Base-by-base conservation (phyloP, 1,140 invertebrate species). In the Pseudomyrmex sp. region DNA sequence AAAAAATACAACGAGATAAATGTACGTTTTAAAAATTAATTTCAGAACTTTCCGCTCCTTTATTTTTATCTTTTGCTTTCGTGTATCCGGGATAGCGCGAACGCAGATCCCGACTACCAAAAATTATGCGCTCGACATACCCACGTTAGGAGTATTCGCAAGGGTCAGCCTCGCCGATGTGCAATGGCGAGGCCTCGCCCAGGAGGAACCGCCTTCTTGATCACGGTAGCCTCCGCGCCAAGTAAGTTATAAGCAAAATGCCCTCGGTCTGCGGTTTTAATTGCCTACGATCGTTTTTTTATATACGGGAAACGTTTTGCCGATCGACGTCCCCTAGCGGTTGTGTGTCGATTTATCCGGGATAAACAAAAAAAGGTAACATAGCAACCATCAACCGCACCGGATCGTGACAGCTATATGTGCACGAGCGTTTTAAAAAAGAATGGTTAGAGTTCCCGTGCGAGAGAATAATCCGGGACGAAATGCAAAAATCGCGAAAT, bases 191-290 rank as follows among this genome's bases (percentile, higher is more conserved):
- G 93, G 95, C 95, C 96, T 96, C 95, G 89, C 94, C 95, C 95
- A 95, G 95, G 95, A 95, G 95, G 94, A 95, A 95, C 95, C 95
- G 93, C 95, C 96, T 96, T 95, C 89, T 4, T 95, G 96, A 96
- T 96, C 95, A 95, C 92, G 95, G 94, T 95, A 90, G 93, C 94
- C 95, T 95, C 95, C 95, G 93, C 94, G 95, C 95, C 95, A 95
- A 95, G 95, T 95, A 95, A 95, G 95, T 95, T 93, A 93, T 93
- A 87, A 35, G 62, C 52, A 66, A 54, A 54, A 26, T 52, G 3
- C 20, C 48, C 8, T n/a, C 35, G 1, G 15, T n/a, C 8, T 44
- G 48, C 13, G 10, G 10, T 20, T 75, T 86, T 93, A 77, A 91
- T 91, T 65, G 18, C 0, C 44, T 23, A 8, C 48, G 5, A 54